These are phyloP conservation scores for Nanorana parkeri DNA, from an alignment of 2,113 vertebrate genomes.

Conservation along the genomic window DNA sequence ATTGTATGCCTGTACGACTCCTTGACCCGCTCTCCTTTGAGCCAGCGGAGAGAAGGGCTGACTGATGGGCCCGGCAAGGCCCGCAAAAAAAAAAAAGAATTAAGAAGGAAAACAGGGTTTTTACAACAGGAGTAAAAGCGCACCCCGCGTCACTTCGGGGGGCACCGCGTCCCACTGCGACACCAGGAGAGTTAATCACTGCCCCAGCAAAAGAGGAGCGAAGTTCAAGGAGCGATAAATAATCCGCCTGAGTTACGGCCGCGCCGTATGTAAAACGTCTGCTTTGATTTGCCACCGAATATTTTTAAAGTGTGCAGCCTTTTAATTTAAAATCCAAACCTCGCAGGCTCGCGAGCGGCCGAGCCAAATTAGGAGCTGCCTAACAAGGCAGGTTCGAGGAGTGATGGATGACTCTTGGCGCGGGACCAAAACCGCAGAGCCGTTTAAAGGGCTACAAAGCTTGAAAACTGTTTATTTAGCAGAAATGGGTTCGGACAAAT, in stretches of 20 bases:
- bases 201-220: not conserved
- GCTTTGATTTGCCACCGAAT: constrained; percentile 54
- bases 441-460: constrained; percentile 31
- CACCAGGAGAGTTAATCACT: constrained; percentile 7
- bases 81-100: constrained; percentile 13
- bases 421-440: constrained; percentile 29
- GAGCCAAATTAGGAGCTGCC: constrained; percentile 43
- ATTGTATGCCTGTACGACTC: constrained; percentile 38
- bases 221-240: constrained; percentile 10
- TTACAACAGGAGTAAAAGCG: not conserved
- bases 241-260: constrained; percentile 34
- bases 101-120: constrained; percentile 28
- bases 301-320: constrained; percentile 53
- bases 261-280: constrained; percentile 48
- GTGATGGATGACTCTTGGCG: constrained; percentile 51
- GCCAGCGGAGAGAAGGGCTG: not conserved
- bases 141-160: not conserved
- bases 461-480: constrained; percentile 20
- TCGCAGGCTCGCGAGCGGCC: constrained; percentile 25
- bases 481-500: constrained; percentile 39
- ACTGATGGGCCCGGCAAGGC: not conserved
- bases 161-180: not conserved
- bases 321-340: constrained; percentile 46
- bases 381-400: constrained; percentile 50
- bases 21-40: constrained; percentile 31